Base-by-base conservation (phyloP, 2,797 vertebrate species). In the Heterohyrax brucei region DNA sequence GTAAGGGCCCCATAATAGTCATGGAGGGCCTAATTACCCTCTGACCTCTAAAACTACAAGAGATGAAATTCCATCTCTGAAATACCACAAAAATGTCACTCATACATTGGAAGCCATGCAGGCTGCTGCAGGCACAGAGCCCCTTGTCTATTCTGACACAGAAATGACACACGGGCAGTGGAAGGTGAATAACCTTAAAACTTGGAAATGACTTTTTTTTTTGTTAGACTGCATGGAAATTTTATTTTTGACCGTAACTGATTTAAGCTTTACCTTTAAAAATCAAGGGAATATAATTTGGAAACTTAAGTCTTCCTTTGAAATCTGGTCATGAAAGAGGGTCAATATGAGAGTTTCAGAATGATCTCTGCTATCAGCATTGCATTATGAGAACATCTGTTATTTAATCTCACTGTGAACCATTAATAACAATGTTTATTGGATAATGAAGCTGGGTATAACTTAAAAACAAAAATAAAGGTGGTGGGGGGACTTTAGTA, bases 391-490 rank as follows among this genome's bases (percentile, higher is more conserved):
- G 61, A 88, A 59, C 26, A 84, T 30, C 26, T 44, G 80, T 73
- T 87, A 53, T 26, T 72, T 70, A 73, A 72, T 75, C 61, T 85
- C 39, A 86, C 10, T 46, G 26, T 13, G 68, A 18, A 87, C 3
- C 26, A 73, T n/a, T 48, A n/a, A 53, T 26, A 48, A 70, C 59
- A 12, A 18, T 2, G 30, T 93, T 85, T 76, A 84, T 10, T 82
- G 26, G 59, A 81, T 30, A 89, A 53, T 59, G 3, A 81, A 24
- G 22, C 7, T 91, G 16, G 21, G 3, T 0, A 73, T 30, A 87
- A 39, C 56, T 85, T 89, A 73, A 89, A 96, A 66, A 24, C 7
- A 68, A n/a, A 72, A 68, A 66, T 53, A 75, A 2, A 79, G 22
- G 61, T 75, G 12, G 66, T 13, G 72, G 39, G 48, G 30, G 39